These are phyloP conservation scores for Acestrorhynchus altus DNA, from an alignment of 2,797 vertebrate genomes.

Conservation along the genomic window DNA sequence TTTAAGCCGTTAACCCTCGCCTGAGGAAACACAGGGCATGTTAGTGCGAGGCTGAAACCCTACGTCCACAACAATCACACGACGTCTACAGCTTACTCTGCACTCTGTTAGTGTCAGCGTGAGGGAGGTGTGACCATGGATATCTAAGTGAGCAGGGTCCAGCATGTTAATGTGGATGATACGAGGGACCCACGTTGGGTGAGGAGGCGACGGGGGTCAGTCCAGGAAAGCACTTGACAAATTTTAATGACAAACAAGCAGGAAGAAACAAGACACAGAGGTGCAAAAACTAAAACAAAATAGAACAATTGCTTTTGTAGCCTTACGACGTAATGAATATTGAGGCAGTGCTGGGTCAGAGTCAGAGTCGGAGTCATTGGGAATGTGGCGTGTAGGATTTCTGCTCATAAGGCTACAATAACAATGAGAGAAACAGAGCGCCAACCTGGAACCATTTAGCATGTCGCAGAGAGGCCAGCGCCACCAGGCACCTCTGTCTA, in stretches of 20 bases:
- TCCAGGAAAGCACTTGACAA: constrained; percentile 76
- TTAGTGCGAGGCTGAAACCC: background rate
- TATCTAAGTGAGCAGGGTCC: constrained; percentile 33
- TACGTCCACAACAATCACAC: constrained; percentile 16
- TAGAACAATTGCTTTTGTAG: constrained; percentile 86
- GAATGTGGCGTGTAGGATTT: constrained; percentile 14
- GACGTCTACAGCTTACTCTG: constrained; percentile 18
- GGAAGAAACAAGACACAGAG: constrained; percentile 75
- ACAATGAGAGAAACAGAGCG: constrained; percentile 94
- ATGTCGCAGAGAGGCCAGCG: constrained; percentile 99
- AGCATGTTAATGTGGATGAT: constrained; percentile 36
- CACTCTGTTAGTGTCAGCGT: constrained; percentile 6
- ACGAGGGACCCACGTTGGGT: constrained; percentile 13
- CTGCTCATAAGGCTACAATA: constrained; percentile 85
- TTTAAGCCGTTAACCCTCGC: constrained; percentile 98
- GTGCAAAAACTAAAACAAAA: constrained; percentile 72
- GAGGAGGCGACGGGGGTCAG: constrained; percentile 61
- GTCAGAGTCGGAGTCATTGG: background rate
- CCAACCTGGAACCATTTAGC: constrained; percentile 99
- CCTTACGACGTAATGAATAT: constrained; percentile 76
- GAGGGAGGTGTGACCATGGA: constrained; percentile 12
- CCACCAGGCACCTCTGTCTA: constrained; percentile 99
- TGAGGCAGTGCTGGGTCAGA: constrained; percentile 15
- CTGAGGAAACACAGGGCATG: constrained; percentile 79
- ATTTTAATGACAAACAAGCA: constrained; percentile 76